These are phyloP conservation scores for Parelbella ahira DNA, from an alignment of 2,888 invertebrate genomes.

Conservation along the genomic window DNA sequence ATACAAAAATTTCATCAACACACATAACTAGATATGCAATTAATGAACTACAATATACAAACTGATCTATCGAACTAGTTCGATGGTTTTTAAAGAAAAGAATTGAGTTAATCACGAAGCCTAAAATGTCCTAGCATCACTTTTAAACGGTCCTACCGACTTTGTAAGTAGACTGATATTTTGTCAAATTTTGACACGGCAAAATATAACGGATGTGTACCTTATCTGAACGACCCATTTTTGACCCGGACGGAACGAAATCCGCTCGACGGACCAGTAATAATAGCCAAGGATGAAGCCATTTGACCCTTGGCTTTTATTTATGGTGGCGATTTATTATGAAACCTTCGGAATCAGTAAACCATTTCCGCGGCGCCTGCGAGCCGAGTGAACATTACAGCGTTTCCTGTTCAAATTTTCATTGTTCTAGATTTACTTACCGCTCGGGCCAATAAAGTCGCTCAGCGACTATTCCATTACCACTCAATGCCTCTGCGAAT, in stretches of 20 bases:
- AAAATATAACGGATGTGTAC: conserved; percentile 12
- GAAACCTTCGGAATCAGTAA: conserved; percentile 19
- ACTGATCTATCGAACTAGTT: too few species aligned
- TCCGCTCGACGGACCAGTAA: conserved; percentile 34
- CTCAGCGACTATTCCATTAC: not conserved
- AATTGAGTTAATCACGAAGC: too few species aligned
- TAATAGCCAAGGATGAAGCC: conserved; percentile 45
- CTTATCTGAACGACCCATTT: conserved; percentile 24
- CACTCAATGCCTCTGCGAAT: not conserved
- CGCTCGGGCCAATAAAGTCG: not conserved
- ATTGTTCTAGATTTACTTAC: conserved; percentile 12
- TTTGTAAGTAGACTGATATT: too few species aligned
- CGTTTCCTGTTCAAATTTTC: conserved; percentile 14
- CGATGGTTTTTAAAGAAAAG: too few species aligned
- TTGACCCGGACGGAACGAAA: conserved; percentile 32
- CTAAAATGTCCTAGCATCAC: too few species aligned
- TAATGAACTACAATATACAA: too few species aligned
- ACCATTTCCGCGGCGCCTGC: conserved; percentile 17
- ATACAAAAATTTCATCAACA: too few species aligned
- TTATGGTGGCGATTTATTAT: conserved; percentile 44
- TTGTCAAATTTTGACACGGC: conserved; percentile 11
- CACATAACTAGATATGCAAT: too few species aligned
- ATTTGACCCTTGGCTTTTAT: conserved; percentile 44
- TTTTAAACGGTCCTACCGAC: too few species aligned
- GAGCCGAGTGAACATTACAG: conserved; percentile 7